Conservation (phyloP, 2,113 vertebrate species). For the Lepus timidus region DNA sequence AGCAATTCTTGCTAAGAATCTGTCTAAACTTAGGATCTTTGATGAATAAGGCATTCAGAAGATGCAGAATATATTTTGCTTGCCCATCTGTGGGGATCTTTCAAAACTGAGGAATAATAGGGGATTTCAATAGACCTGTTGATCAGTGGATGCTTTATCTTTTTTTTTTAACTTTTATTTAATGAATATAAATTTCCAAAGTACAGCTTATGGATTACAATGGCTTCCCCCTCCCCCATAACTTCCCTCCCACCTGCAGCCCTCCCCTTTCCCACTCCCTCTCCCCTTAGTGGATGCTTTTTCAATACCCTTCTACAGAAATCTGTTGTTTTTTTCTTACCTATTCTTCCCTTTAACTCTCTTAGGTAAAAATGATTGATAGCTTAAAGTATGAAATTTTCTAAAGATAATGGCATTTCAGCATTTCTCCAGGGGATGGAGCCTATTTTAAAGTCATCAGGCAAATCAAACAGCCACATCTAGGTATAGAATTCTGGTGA, state of each 20-base stretch:
- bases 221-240: too few species aligned
- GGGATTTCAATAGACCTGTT: background rate
- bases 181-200: too few species aligned
- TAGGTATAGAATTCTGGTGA: background rate
- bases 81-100: background rate
- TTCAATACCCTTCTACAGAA: background rate
- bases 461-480: background rate
- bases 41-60: background rate
- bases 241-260: too few species aligned
- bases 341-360: accelerated
- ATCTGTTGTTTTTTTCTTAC: background rate
- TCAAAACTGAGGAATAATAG: background rate
- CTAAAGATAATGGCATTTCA: background rate
- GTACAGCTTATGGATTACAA: too few species aligned
- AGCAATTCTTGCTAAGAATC: background rate
- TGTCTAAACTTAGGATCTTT: background rate
- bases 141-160: background rate
- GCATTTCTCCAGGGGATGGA: background rate
- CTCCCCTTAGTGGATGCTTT: background rate
- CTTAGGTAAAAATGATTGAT: background rate
- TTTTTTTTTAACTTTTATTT: too few species aligned
- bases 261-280: too few species aligned
- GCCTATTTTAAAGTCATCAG: background rate
- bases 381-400: background rate
- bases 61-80: background rate